Evolutionary conservation across 2,888 invertebrate genomes (phyloP).

Genomic region (Dioctria rufipes): DNA sequence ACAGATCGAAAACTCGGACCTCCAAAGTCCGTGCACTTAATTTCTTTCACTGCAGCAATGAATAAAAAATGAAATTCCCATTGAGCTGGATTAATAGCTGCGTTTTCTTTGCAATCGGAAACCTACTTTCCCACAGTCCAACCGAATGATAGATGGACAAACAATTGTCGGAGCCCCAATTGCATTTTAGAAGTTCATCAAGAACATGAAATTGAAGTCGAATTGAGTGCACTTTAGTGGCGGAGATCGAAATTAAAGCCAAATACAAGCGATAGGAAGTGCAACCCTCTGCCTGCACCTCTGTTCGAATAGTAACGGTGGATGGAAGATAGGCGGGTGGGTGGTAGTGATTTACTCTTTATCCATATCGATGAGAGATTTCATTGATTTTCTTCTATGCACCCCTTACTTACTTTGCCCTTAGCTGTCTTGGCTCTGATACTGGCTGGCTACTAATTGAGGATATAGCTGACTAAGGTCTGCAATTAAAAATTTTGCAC

Average conservation of each 20-base stretch:
- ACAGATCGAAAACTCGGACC: background rate
- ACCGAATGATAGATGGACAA: slow-evolving; percentile 44
- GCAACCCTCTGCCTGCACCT: background rate
- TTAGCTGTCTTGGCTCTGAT: background rate
- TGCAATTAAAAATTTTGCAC: slow-evolving; percentile 45
- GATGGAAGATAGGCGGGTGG: background rate
- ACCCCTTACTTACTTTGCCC: background rate
- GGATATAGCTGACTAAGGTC: slow-evolving; percentile 20
- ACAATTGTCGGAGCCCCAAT: slow-evolving; percentile 49
- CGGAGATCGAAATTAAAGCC: slow-evolving; percentile 51
- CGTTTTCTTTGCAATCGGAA: slow-evolving; percentile 48
- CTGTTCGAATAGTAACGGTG: background rate
- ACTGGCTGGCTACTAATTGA: slow-evolving; percentile 34
- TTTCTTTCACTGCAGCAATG: slow-evolving; percentile 29
- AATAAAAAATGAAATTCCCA: slow-evolving; percentile 46
- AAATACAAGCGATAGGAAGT: slow-evolving; percentile 1
- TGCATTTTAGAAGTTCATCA: slow-evolving; percentile 52
- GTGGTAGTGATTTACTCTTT: background rate
- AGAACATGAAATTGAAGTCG: slow-evolving; percentile 45
- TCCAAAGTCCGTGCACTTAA: slow-evolving; percentile 5
- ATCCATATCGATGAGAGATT: background rate
- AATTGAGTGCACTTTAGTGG: slow-evolving; percentile 46
- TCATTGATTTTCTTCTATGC: slow-evolving; percentile 25
- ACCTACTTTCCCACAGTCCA: slow-evolving; percentile 16
- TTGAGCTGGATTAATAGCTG: slow-evolving; percentile 44